Evolutionary conservation across 2,888 invertebrate genomes (phyloP), one percentile per base, ranked within the genome.

Genomic region (Drosophila pseudotalamancana): DNA sequence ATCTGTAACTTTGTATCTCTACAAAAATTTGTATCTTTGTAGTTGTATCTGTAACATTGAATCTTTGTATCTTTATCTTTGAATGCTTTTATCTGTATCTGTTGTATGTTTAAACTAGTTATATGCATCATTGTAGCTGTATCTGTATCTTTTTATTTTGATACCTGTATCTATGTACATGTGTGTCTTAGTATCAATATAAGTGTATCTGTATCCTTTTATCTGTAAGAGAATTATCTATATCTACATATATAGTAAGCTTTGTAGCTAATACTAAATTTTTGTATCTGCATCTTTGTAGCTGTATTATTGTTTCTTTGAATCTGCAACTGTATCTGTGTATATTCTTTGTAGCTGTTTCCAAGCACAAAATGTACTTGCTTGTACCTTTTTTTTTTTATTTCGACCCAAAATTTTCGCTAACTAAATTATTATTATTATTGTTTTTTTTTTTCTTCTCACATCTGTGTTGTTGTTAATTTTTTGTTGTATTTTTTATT

Each of bases 331-430:
- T 32, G n/a, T 37, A 29, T 54, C 21, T 34, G 25, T 50, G 16
- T 25, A n/a, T 11, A 16, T 27, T 48, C 27, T 46, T 14, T 49
- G 34, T 63, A 46, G 53, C 56, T 62, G 16, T 59, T 54, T 69
- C 57, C 40, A 25, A 31, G 27, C 40, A 51, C 43, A 56, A 53
- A 49, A 43, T 49, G 50, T 71, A 72, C 56, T 67, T 66, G 60
- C 39, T 37, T 45, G 23, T 64, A 31, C 50, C 43, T 60, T 55
- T 51, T 56, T 55, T 29, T 16, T 11, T 60, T n/a, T 35, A 46
- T 45, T 50, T 65, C 39, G 63, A 50, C 39, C 54, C 35, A 64
- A 64, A 48, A 71, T 72, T 70, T 85, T 82, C 59, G 77, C 82
- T 72, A 82, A 71, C 76, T 56, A 70, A 66, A 68, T 59, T 45